Percentiles rank a stretch among this genome's conserved stretches.
These are phyloP conservation scores for Proterorhinus semilunaris DNA, from an alignment of 2,113 vertebrate species.

Conservation along the genomic window DNA sequence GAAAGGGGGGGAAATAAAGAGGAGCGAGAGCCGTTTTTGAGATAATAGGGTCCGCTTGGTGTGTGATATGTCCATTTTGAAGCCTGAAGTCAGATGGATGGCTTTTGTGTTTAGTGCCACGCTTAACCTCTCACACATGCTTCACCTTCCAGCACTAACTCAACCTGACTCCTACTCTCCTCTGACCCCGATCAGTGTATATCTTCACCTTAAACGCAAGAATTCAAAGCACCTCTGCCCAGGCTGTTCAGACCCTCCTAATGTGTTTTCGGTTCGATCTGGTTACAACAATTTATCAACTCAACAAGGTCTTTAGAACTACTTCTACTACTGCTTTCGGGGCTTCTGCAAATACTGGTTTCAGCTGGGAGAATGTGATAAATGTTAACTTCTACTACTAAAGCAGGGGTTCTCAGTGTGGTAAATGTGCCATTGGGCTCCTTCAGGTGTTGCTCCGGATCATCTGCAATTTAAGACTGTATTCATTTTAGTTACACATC, in stretches of 20 bases:
- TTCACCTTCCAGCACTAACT: slow-evolving; percentile 48
- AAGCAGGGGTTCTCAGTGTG: no score
- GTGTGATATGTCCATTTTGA: slow-evolving; percentile 43
- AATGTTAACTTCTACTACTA: no score
- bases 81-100: slow-evolving; percentile 46
- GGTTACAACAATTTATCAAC: background rate
- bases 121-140: slow-evolving; percentile 52
- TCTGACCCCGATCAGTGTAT: slow-evolving; percentile 42
- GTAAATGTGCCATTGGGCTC: no score
- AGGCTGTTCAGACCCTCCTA: slow-evolving; percentile 14
- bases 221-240: slow-evolving; percentile 5
- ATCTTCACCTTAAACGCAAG: slow-evolving; percentile 36
- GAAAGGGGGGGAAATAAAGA: slow-evolving; percentile 7
- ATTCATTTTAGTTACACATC: no score
- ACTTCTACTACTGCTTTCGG: background rate
- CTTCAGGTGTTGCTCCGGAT: no score
- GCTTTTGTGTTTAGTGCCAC: slow-evolving; percentile 24
- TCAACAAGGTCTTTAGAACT: background rate
- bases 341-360: background rate
- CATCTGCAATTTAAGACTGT: no score
- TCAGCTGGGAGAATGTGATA: no score
- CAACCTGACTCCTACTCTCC: slow-evolving; percentile 39
- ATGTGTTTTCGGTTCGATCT: slow-evolving; percentile 1
- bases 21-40: slow-evolving; percentile 14
- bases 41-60: slow-evolving; percentile 45